Percentiles rank a stretch among this genome's conserved stretches.
Evolutionary conservation across 2,888 invertebrate species (phyloP).

Genomic region (Oscheius sp.): DNA sequence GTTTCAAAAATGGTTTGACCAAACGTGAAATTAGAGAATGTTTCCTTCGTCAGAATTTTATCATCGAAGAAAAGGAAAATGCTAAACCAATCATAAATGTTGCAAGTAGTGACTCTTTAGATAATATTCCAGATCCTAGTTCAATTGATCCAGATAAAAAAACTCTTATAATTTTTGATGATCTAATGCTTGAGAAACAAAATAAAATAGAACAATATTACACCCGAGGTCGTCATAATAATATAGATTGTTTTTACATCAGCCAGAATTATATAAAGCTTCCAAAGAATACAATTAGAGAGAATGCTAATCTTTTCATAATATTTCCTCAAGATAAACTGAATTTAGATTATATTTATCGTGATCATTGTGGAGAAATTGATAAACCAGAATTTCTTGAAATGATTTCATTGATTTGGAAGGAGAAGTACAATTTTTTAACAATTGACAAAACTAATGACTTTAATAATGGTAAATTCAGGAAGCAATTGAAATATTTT

Average conservation of each 20-base stretch:
- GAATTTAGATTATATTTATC: conserved; percentile 47
- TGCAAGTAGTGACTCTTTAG: conserved; percentile 16
- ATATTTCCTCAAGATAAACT: conserved; percentile 50
- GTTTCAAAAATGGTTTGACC: not conserved
- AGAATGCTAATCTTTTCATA: conserved; percentile 53
- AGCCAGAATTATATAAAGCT: no score
- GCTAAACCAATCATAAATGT: conserved; percentile 34
- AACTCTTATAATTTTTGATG: conserved; percentile 52
- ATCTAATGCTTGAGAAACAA: conserved; percentile 48
- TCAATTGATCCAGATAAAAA: conserved; percentile 45
- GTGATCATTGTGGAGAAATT: no score
- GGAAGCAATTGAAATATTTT: not conserved
- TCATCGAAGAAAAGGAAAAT: conserved; percentile 37
- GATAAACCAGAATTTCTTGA: conserved; percentile 41
- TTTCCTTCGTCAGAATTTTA: conserved; percentile 33
- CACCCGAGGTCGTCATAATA: no score
- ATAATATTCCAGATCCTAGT: conserved; percentile 50
- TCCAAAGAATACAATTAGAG: no score
- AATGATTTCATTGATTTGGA: conserved; percentile 33
- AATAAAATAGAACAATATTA: conserved; percentile 56
- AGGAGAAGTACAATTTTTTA: conserved; percentile 38
- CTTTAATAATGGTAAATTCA: conserved; percentile 35
- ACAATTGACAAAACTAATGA: conserved; percentile 44
- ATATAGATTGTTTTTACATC: no score
- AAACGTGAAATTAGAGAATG: no score